Evolutionary conservation across 1,140 invertebrate species (phyloP), one percentile per base, ranked within the genome.

Genomic region (Phymorhynchus buccinoides): DNA sequence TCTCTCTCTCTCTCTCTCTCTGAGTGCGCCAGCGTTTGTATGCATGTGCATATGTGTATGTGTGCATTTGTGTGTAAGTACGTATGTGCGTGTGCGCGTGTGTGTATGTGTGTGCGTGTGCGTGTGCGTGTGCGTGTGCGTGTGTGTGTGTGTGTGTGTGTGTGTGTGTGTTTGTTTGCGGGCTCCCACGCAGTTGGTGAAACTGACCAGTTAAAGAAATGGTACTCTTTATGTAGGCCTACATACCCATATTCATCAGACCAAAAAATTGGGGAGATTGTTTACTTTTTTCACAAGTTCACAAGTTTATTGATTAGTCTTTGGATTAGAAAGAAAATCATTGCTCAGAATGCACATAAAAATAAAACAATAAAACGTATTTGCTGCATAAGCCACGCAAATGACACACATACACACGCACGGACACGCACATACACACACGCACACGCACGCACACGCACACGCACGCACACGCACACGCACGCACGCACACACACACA

Each of bases 111-210:
- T 9, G 32, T 73, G 32, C 27, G 62, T 66, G 62, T n/a, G 62
- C 30, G 62, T 66, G 22, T 66, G 18, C 27, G 62, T 52, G 48
- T 52, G 48, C 22, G 48, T 52, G 48, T 52, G 62, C n/a, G 62
- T 66, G 62, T 66, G 62, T 66, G 1, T 66, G 62, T 66, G 62
- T 66, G 62, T 66, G 62, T 66, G 4, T 66, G 62, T 66, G 62
- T 66, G 62, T 66, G 62, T 66, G 62, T 3, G 62, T 66, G 62
- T 66, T 16, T 66, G 62, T 4, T 16, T 66, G 62, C n/a, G 62
- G 9, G 62, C 48, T 52, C 22, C 9, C 48, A 22, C 22, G 48
- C 48, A 22, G 7, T 7, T 52, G n/a, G n/a, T n/a, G n/a, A n/a
- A n/a, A n/a, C n/a, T n/a, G n/a, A n/a, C n/a, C n/a, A n/a, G n/a